Conservation (phyloP, 2,113 vertebrate species). For the Pungitius pungitius region DNA sequence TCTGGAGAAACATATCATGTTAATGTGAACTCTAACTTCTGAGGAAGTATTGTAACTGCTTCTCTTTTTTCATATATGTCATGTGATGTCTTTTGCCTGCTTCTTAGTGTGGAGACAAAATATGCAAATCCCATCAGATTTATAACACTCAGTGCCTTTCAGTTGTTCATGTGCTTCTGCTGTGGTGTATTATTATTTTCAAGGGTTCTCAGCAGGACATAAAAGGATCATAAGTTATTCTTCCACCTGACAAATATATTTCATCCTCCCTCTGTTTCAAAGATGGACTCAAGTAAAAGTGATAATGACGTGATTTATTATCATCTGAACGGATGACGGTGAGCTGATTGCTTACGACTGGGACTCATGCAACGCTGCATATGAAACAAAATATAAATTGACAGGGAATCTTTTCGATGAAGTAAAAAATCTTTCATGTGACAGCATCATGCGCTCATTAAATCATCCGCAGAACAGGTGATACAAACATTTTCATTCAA, state of each 20-base stretch:
- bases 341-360: slow-evolving; percentile 66
- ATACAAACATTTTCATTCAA: slow-evolving; percentile 65
- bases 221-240: slow-evolving; percentile 79
- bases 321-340: slow-evolving; percentile 55
- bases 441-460: slow-evolving; percentile 73
- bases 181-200: slow-evolving; percentile 74
- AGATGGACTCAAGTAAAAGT: slow-evolving; percentile 64
- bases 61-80: slow-evolving; percentile 45
- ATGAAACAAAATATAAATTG: slow-evolving; percentile 71
- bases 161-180: slow-evolving; percentile 65
- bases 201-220: slow-evolving; percentile 79
- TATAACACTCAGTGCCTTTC: slow-evolving; percentile 73
- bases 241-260: slow-evolving; percentile 74
- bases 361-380: slow-evolving; percentile 62
- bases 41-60: slow-evolving; percentile 36
- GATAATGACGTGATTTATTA: slow-evolving; percentile 74
- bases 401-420: slow-evolving; percentile 56
- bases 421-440: slow-evolving; percentile 72
- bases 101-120: slow-evolving; percentile 63
- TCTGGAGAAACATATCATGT: slow-evolving; percentile 54
- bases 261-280: slow-evolving; percentile 62
- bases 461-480: slow-evolving; percentile 66
- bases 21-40: slow-evolving; percentile 51
- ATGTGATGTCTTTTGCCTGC: slow-evolving; percentile 53
- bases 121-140: slow-evolving; percentile 78